Percentiles rank a stretch among this genome's conserved stretches.
phyloP scores from a whole-genome alignment of 2,797 vertebrate genomes.

The Peromyscus eremicus region DNA sequence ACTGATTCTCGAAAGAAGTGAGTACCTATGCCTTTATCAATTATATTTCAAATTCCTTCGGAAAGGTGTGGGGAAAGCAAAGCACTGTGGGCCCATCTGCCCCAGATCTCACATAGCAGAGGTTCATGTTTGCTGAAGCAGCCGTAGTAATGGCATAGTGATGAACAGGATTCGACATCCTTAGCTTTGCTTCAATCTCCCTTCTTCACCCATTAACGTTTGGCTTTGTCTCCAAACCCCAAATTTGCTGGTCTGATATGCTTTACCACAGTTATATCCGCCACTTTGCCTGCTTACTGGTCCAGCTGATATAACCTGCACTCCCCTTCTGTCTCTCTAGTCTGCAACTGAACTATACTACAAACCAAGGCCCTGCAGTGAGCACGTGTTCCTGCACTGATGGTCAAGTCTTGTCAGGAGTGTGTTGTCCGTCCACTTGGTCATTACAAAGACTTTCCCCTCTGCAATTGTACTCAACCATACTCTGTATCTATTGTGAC shows the following conservation, averaged over 20 bases:
- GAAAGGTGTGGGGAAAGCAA: background rate
- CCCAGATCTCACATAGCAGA: background rate
- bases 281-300: background rate
- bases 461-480: background rate
- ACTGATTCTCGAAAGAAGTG: background rate
- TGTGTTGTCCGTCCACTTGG: no score
- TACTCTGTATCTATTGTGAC: background rate
- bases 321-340: background rate
- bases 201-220: background rate
- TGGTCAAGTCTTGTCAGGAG: background rate
- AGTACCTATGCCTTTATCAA: background rate
- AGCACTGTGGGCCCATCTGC: accelerated
- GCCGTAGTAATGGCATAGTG: accelerated
- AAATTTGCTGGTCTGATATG: no score
- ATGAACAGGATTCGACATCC: background rate
- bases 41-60: background rate
- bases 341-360: background rate
- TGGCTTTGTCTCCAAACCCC: background rate
- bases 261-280: background rate
- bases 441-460: no score
- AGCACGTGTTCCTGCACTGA: accelerated
- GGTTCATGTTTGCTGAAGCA: background rate
- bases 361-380: background rate
- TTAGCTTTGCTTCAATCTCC: background rate
- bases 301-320: background rate